These are phyloP conservation scores for Buceros bicornis DNA, from an alignment of 2,797 vertebrate species.

Conservation along the genomic window DNA sequence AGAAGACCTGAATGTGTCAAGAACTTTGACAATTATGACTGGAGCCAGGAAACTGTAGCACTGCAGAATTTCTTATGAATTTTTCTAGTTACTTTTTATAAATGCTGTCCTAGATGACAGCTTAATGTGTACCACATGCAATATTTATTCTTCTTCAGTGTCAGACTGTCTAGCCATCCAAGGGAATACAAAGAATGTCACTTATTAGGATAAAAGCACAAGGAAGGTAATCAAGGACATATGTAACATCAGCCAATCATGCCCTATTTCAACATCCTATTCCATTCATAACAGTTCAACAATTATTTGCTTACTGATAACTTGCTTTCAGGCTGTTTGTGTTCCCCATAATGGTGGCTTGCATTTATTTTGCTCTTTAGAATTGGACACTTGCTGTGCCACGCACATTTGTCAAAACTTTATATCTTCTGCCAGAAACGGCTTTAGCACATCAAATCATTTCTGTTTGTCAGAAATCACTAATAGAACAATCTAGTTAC, in stretches of 20 bases:
- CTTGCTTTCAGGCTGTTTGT: conserved; percentile 94
- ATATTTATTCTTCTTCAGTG: conserved; percentile 99
- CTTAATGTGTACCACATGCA: conserved; percentile 99
- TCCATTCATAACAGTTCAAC: conserved; percentile 94
- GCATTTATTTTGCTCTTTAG: conserved; percentile 98
- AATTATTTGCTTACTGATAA: conserved; percentile 96
- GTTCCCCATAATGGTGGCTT: conserved; percentile 90
- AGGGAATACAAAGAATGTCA: conserved; percentile 99
- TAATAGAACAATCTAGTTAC: conserved; percentile 75
- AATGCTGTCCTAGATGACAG: conserved; percentile 95
- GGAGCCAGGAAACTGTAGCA: conserved; percentile 94
- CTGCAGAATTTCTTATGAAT: conserved; percentile 92
- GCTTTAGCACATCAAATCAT: conserved; percentile 80
- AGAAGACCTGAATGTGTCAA: conserved; percentile 90
- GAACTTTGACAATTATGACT: conserved; percentile 99
- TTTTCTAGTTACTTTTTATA: conserved; percentile 94
- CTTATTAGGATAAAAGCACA: conserved; percentile 99
- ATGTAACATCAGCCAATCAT: conserved; percentile 99
- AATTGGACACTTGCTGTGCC: conserved; percentile 91
- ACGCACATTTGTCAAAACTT: conserved; percentile 88
- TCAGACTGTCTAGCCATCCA: conserved; percentile 99
- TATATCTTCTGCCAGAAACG: conserved; percentile 89
- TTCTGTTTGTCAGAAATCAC: conserved; percentile 77
- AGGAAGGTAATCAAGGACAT: conserved; percentile 99
- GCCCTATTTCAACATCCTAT: conserved; percentile 88